Base-by-base conservation (phyloP, 2,113 vertebrate genomes). In the Neotragus moschatus region DNA sequence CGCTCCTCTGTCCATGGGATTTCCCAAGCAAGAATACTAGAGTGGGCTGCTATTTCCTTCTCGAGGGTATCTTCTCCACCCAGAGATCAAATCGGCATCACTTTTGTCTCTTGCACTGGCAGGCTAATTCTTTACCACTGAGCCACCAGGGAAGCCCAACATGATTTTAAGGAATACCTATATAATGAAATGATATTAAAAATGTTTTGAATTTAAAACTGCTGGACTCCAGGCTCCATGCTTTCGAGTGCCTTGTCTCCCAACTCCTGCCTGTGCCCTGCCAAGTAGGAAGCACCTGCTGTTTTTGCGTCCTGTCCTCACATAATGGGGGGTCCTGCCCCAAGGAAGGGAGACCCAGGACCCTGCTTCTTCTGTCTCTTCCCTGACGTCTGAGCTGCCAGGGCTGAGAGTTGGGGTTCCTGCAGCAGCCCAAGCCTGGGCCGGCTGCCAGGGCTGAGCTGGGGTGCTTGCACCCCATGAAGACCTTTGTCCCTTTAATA, bases 401-500 rank as follows among this genome's bases (percentile, higher is more conserved):
- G 53, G 28, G 23, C 23, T 17, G 17, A 49, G 63, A 84, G 43
- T 63, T 17, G 94, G 95, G 97, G 70, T 96, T 96, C 85, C 26
- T 63, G n/a, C 33, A 51, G 25, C 9, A 84, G 61, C 61, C 85
- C 26, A 16, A 51, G 86, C 80, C 49, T 55, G 47, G 98, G 97
- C 94, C 26, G 1, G 84, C 43, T 98, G 97, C 97, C 98, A 98
- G 88, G 84, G 30, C 94, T 53, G 16, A 96, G 73, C 94, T 77
- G 84, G 85, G 97, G 93, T 97, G 90, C 88, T 85, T 84, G 98
- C 66, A 82, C 97, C 96, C 95, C 26, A 60, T 14, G 16, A 77
- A 55, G 97, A 98, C 97, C 98, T 98, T 98, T 98, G 98, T 93
- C 97, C 97, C 91, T 98, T 98, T 96, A 97, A 97, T 98, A 97